Evolutionary conservation across 1,140 invertebrate species (phyloP), one percentile per base, ranked within the genome.

Genomic region (Myzus persicae): DNA sequence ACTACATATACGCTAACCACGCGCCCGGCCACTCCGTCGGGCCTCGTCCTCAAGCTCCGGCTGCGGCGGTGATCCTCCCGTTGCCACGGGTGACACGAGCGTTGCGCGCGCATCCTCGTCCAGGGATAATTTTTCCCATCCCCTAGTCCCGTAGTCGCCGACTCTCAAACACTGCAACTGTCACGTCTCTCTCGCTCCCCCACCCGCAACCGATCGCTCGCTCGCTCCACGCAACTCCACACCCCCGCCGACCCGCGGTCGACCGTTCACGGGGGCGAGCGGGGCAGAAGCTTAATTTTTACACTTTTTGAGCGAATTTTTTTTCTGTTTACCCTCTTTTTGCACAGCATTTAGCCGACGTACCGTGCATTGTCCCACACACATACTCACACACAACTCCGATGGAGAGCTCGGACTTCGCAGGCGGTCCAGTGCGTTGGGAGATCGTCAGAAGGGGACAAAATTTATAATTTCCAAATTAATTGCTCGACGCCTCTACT

Each of bases 61-160:
- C 48, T 26, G 82, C 48, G 40, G 38, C 59, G 54, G 38, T 44
- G 76, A 93, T 93, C 81, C 42, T 51, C 91, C 91, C 67, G 91
- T 93, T 93, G 91, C 91, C 81, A 93, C 81, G 91, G 91, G 91
- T 85, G 91, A 93, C 91, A 81, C 81, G 36, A 84, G 1, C 46
- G 76, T 14, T 93, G 91, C 91, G 91, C 91, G 91, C 91, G 91
- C 91, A 85, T 48, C 46, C n/a, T 40, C 81, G 91, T 93, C 91
- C 91, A 54, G 91, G 91, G 91, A 93, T 94, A 90, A 90, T 93
- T 91, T 91, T 85, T 94, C 90, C 87, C 54, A 5, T n/a, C 76
- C 93, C 89, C 46, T 67, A 67, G 59, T 67, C 54, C 54, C 54
- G 24, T 26, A 54, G 54, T 81, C 59, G 4, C 44, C 46, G 11